These are phyloP conservation scores for Cuniculus paca DNA, from an alignment of 2,797 vertebrate species.

Conservation along the genomic window DNA sequence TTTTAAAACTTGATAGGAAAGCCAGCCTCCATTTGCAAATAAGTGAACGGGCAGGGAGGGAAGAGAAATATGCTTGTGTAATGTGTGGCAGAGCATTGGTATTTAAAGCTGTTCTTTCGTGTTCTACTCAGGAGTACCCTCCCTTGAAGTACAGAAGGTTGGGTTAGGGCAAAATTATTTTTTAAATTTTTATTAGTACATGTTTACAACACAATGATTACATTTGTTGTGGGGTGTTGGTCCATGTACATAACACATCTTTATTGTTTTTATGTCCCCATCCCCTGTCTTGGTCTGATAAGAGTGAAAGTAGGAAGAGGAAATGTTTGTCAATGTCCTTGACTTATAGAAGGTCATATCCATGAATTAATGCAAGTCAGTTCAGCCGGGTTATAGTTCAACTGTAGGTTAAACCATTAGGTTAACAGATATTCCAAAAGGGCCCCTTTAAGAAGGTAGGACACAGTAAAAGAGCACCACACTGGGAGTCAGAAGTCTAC, in stretches of 20 bases:
- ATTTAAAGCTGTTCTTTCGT: constrained; percentile 17
- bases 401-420: background rate
- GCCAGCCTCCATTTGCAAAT: constrained; percentile 1
- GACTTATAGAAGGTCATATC: background rate
- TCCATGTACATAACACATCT: background rate
- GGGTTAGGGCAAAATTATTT: background rate
- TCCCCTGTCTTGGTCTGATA: background rate
- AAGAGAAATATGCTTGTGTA: background rate
- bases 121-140: constrained; percentile 28
- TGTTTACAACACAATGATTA: background rate
- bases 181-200: background rate
- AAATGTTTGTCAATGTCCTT: constrained; percentile 1
- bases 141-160: background rate
- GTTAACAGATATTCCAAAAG: background rate
- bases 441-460: background rate
- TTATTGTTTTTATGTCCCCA: background rate
- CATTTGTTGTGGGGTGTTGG: background rate
- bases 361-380: constrained; percentile 26
- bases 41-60: background rate
- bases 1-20: constrained; percentile 5
- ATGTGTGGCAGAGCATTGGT: background rate
- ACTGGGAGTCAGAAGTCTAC: background rate
- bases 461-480: background rate
- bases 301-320: background rate
- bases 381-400: background rate